Conservation (phyloP, 2,113 vertebrate species). For the Siniperca chuatsi region DNA sequence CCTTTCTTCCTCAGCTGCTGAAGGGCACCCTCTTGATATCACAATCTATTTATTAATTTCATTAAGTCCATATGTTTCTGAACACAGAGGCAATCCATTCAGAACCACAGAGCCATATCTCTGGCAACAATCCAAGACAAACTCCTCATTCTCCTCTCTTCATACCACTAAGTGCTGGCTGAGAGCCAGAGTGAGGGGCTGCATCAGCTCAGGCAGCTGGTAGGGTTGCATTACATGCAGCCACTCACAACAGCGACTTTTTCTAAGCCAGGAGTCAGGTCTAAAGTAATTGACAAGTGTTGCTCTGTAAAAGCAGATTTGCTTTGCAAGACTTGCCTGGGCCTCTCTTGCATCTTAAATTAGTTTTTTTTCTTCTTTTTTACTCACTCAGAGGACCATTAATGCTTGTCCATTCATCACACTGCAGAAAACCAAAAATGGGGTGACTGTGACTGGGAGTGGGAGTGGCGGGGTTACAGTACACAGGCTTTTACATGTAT, state of each 20-base stretch:
- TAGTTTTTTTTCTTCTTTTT: neutral
- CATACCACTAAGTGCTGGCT: constrained; percentile 70
- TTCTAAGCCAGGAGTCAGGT: constrained; percentile 39
- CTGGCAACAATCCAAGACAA: constrained; percentile 71
- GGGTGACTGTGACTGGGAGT: constrained; percentile 4
- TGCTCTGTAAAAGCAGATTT: constrained; percentile 69
- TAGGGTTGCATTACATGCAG: constrained; percentile 62
- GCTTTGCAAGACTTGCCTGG: constrained; percentile 26
- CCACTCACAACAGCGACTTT: constrained; percentile 70
- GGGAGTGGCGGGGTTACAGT: constrained; percentile 28
- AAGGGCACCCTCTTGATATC: constrained; percentile 71
- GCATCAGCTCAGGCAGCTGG: constrained; percentile 53
- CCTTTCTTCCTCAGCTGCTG: constrained; percentile 53
- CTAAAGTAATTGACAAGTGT: constrained; percentile 76
- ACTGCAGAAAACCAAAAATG: constrained; percentile 17
- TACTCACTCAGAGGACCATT: constrained; percentile 30
- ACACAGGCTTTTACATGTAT: constrained; percentile 44
- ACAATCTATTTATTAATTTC: constrained; percentile 79
- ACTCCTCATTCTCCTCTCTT: constrained; percentile 74
- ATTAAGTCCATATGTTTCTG: constrained; percentile 75
- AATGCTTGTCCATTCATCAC: constrained; percentile 54
- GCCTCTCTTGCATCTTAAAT: constrained; percentile 36
- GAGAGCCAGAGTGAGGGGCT: constrained; percentile 61
- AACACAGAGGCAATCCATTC: constrained; percentile 72
- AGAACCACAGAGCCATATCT: constrained; percentile 65